Evolutionary conservation across 2,888 invertebrate species (phyloP).

Genomic region (Brachypterus glaber): DNA sequence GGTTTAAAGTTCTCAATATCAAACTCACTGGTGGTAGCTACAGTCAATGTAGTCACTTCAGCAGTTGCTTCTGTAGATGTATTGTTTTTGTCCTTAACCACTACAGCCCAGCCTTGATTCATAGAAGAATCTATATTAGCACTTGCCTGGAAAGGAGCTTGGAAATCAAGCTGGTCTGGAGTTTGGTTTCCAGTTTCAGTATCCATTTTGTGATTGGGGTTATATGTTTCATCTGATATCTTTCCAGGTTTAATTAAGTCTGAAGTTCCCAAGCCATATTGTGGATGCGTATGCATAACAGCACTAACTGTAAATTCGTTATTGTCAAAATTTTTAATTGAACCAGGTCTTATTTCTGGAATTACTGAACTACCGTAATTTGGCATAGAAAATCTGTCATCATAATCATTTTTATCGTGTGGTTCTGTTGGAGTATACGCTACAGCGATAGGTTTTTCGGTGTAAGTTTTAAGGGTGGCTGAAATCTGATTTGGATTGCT

Average conservation of each 20-base stretch:
- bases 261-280: conserved; percentile 14
- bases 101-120: conserved; percentile 55
- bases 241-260: conserved; percentile 8
- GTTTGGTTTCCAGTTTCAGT: conserved; percentile 18
- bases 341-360: conserved; percentile 41
- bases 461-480: conserved; percentile 38
- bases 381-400: conserved; percentile 39
- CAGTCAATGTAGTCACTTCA: conserved; percentile 32
- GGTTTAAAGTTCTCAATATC: conserved; percentile 60
- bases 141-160: conserved; percentile 62
- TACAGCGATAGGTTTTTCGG: conserved; percentile 54
- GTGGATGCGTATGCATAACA: conserved; percentile 38
- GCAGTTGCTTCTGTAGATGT: conserved; percentile 24
- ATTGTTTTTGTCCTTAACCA: conserved; percentile 33
- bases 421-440: conserved; percentile 51
- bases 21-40: conserved; percentile 44
- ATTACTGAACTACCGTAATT: conserved; percentile 44
- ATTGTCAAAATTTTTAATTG: conserved; percentile 21
- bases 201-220: conserved; percentile 20
- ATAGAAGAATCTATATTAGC: conserved; percentile 49
- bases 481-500: conserved; percentile 32
- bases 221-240: conserved; percentile 13
- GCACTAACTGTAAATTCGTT: conserved; percentile 39
- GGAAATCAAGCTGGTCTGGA: conserved; percentile 43
- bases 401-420: conserved; percentile 26